phyloP scores from a whole-genome alignment of 1,140 invertebrate species.

The Sycophila sp. region DNA sequence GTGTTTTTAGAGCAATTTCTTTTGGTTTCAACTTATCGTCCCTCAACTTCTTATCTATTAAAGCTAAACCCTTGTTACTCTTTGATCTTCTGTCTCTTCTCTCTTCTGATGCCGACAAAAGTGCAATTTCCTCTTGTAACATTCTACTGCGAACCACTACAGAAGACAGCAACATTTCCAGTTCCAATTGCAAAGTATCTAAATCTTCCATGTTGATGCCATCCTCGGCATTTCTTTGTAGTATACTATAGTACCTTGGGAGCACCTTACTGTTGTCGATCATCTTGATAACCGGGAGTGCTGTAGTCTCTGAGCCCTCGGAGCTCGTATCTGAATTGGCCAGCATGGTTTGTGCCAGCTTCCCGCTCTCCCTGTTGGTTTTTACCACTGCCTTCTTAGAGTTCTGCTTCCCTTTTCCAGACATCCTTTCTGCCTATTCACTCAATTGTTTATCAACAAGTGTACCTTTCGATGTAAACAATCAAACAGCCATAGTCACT shows the following conservation, averaged over 20 bases:
- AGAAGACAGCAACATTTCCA: conserved; percentile 87
- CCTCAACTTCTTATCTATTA: conserved; percentile 66
- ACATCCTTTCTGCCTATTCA: conserved; percentile 48
- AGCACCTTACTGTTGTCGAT: conserved; percentile 68
- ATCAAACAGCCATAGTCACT: conserved; percentile 22
- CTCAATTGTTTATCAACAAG: no score
- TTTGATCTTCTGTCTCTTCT: conserved; percentile 74
- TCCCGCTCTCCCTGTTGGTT: conserved; percentile 54
- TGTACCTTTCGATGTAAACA: conserved; percentile 6
- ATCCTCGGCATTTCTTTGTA: conserved; percentile 71
- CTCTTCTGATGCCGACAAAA: conserved; percentile 76
- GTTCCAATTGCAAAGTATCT: conserved; percentile 84
- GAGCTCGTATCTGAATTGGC: conserved; percentile 48
- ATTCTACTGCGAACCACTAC: conserved; percentile 80
- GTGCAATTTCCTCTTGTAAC: conserved; percentile 80
- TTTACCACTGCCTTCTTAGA: conserved; percentile 61
- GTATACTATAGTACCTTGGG: conserved; percentile 68
- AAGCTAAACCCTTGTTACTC: conserved; percentile 62
- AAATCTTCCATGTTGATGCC: conserved; percentile 83
- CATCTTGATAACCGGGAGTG: conserved; percentile 62
- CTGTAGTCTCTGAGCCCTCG: conserved; percentile 47
- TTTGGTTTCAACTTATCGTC: conserved; percentile 68
- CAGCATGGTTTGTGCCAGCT: conserved; percentile 49
- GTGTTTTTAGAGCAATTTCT: conserved; percentile 58
- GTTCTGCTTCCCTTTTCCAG: conserved; percentile 64